Percentiles rank a stretch among this genome's conserved stretches.
Evolutionary conservation across 2,797 vertebrate species (phyloP).

Genomic region (Microchirus variegatus): DNA sequence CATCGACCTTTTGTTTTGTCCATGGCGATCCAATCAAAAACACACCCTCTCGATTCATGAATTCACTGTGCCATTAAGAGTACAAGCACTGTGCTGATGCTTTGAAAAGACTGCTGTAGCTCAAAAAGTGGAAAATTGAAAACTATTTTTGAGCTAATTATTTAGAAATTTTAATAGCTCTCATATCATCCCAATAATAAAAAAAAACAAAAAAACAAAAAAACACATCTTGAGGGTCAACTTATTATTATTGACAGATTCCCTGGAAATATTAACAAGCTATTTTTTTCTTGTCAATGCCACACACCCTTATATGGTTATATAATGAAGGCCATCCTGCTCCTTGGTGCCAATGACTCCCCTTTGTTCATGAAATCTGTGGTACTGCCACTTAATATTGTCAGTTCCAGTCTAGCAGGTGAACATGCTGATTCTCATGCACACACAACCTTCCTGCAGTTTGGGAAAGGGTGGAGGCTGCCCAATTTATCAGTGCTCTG

Average conservation of each 20-base stretch:
- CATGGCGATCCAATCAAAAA: no score
- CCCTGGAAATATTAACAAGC: not conserved
- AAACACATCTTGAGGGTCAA: not conserved
- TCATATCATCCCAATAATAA: no score
- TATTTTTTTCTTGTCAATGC: not conserved
- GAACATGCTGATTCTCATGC: conserved; percentile 44
- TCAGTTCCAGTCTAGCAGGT: conserved; percentile 56
- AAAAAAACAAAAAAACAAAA: no score
- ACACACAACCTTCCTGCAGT: conserved; percentile 42
- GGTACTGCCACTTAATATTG: conserved; percentile 54
- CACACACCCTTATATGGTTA: conserved; percentile 5
- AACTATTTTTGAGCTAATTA: no score
- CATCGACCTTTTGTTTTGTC: no score
- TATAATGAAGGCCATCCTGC: conserved; percentile 47
- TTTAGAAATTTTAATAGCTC: no score
- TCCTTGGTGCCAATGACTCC: conserved; percentile 31
- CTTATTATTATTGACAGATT: not conserved
- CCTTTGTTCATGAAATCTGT: conserved; percentile 44
- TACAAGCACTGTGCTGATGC: no score
- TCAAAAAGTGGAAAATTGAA: no score
- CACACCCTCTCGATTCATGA: no score
- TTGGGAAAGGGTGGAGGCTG: conserved; percentile 43
- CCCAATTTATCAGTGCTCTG: conserved; percentile 59
- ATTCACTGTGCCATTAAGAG: no score
- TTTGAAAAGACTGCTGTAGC: no score